Evolutionary conservation across 2,888 invertebrate species (phyloP), one percentile per base, ranked within the genome.

Genomic region (Callyntrura guangdongensis): DNA sequence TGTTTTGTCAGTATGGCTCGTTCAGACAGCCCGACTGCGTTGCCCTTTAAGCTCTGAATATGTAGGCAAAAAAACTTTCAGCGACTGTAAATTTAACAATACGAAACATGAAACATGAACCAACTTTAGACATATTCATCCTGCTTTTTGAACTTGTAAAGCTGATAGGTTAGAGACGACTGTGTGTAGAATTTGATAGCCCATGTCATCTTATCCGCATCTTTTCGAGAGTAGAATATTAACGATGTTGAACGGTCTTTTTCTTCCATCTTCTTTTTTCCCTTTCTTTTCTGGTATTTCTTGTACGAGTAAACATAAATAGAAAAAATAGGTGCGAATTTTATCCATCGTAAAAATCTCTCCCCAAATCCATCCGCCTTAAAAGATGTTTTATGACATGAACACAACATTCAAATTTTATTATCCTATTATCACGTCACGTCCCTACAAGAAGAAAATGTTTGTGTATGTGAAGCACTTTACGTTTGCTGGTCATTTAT

Each of bases 361-460:
- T 81, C 20, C 36, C 9, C 36, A 36, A 36, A 36, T 25, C 14
- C 0, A 79, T 25, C 49, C 8, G 1, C 56, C 27, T 79, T 25
- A 64, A 14, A 69, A n/a, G 69, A 69, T n/a, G n/a, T 69, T 69
- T 69, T 69, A 72, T 47, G 72, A 72, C 47, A 47, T 72, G 72
- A 6, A 8, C 72, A 72, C 20, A 14, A n/a, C 11, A 47, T 47
- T 9, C 47, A 47, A 36, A 9, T 47, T 72, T 45, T 20, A 47
- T 17, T 17, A 61, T 61, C 17, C 8, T 61, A 14, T 36, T 36
- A 36, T 14, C 36, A n/a, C n/a, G 36, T 36, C 69, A 64, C 25
- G 2, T 4, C 9, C 6, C 59, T 1, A 17, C 59, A 17, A 27
- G n/a, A 36, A 69, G 3, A 36, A 22, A 25, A 9, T 67, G 22